Conservation (phyloP, 2,888 invertebrate genomes). For the Cosmopolites sordidus region DNA sequence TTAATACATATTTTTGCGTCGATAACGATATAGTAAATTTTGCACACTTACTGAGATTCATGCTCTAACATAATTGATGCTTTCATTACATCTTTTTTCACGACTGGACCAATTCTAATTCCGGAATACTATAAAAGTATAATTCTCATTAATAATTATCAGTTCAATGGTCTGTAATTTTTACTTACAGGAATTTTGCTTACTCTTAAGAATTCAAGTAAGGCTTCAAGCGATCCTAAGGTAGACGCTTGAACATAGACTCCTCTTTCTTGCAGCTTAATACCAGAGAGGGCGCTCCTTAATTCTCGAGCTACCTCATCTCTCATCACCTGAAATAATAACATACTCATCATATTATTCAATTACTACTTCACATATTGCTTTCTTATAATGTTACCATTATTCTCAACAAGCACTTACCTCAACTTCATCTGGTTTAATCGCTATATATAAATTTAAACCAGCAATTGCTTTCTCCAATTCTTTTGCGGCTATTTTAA, state of each 20-base stretch:
- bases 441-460: slow-evolving; percentile 85
- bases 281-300: slow-evolving; percentile 83
- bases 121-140: slow-evolving; percentile 84
- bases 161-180: too few relatives aligned
- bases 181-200: slow-evolving; percentile 93
- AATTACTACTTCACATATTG: not conserved
- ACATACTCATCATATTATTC: not conserved
- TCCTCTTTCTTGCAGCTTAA: slow-evolving; percentile 86
- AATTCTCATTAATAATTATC: too few relatives aligned
- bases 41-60: slow-evolving; percentile 83
- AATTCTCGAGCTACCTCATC: slow-evolving; percentile 87
- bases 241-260: slow-evolving; percentile 99
- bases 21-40: too few relatives aligned
- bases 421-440: slow-evolving; percentile 92
- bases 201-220: slow-evolving; percentile 85
- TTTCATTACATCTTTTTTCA: slow-evolving; percentile 98
- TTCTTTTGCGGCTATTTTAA: slow-evolving; percentile 97
- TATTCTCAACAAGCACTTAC: slow-evolving; percentile 44
- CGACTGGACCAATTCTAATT: slow-evolving; percentile 98
- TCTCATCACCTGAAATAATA: slow-evolving; percentile 42
- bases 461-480: slow-evolving; percentile 97
- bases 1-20: too few relatives aligned
- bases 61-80: slow-evolving; percentile 99
- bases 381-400: not conserved
- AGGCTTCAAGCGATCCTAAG: slow-evolving; percentile 95